A percentile compares a stretch with the other conserved stretches of the same genome.
Evolutionary conservation across 2,113 vertebrate genomes (phyloP).

Genomic region (Panurus biarmicus): DNA sequence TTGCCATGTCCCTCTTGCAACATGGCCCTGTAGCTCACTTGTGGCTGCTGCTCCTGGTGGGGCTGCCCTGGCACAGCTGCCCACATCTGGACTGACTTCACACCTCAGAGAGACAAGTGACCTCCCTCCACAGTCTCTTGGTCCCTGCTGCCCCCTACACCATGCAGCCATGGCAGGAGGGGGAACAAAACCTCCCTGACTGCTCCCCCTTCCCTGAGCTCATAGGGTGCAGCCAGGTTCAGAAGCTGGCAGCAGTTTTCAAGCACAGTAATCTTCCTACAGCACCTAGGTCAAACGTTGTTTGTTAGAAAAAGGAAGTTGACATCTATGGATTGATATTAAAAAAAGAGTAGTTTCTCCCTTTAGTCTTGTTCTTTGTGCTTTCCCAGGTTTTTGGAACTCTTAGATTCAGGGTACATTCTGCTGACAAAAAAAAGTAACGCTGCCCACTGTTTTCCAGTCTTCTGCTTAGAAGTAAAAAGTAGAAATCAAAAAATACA

Average conservation of each 20-base stretch:
- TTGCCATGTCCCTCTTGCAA: not conserved
- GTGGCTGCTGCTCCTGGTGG: not conserved
- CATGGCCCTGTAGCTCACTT: not conserved
- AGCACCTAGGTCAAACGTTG: not conserved
- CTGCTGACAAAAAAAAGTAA: not conserved
- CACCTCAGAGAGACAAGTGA: not conserved
- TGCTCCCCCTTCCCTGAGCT: not conserved
- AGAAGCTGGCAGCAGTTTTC: not conserved
- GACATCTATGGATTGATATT: not conserved
- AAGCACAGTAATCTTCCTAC: not conserved
- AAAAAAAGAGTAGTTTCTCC: not conserved
- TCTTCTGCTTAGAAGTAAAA: not conserved
- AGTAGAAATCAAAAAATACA: not conserved
- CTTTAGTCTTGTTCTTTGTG: not conserved
- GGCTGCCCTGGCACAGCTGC: not conserved
- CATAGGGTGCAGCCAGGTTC: not conserved
- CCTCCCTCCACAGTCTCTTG: rapidly evolving
- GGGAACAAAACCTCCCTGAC: not conserved
- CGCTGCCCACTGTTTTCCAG: not conserved
- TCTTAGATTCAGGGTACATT: not conserved
- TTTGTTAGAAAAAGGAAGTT: not conserved
- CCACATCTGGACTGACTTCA: not conserved
- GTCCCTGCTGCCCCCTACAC: not conserved
- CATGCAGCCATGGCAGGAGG: rapidly evolving
- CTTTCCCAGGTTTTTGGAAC: not conserved